phyloP scores from a whole-genome alignment of 2,888 invertebrate species.

The Pelosia muscerda region DNA sequence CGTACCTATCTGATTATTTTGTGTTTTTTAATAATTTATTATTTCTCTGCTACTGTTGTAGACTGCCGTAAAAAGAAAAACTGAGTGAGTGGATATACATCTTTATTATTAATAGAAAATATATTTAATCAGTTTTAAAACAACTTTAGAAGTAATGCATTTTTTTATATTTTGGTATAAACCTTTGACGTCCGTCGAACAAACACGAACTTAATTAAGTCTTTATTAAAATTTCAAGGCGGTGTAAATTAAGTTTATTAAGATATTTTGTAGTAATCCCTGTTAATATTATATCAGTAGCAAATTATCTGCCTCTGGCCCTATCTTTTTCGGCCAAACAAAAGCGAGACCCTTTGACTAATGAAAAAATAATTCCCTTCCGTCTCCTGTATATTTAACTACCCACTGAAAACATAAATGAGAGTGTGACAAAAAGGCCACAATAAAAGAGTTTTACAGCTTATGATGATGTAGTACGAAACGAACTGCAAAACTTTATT shows the following conservation, averaged over 20 bases:
- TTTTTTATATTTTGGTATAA: conserved; percentile 21
- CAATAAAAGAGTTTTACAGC: conserved; percentile 47
- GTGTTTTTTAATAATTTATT: no score
- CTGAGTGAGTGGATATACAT: background rate
- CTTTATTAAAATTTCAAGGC: conserved; percentile 48
- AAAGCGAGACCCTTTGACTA: conserved; percentile 38
- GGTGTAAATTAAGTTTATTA: conserved; percentile 45
- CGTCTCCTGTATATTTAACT: conserved; percentile 47
- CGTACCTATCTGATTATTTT: no score
- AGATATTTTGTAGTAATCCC: conserved; percentile 42
- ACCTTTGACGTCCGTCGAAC: conserved; percentile 28
- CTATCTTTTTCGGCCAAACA: conserved; percentile 29
- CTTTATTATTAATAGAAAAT: background rate
- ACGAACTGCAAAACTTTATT: conserved; percentile 46
- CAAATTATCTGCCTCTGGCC: conserved; percentile 25
- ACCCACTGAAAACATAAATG: conserved; percentile 39
- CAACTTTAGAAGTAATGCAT: conserved; percentile 20
- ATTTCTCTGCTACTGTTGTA: background rate
- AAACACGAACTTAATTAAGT: conserved; percentile 38
- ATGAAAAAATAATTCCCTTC: conserved; percentile 46
- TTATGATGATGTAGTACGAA: conserved; percentile 43
- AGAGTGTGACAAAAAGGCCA: conserved; percentile 43
- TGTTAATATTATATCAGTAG: conserved; percentile 40
- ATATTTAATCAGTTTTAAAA: background rate
- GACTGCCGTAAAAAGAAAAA: background rate